Base-by-base conservation (phyloP, 2,888 invertebrate species). In the Phymatocera aterrima region DNA sequence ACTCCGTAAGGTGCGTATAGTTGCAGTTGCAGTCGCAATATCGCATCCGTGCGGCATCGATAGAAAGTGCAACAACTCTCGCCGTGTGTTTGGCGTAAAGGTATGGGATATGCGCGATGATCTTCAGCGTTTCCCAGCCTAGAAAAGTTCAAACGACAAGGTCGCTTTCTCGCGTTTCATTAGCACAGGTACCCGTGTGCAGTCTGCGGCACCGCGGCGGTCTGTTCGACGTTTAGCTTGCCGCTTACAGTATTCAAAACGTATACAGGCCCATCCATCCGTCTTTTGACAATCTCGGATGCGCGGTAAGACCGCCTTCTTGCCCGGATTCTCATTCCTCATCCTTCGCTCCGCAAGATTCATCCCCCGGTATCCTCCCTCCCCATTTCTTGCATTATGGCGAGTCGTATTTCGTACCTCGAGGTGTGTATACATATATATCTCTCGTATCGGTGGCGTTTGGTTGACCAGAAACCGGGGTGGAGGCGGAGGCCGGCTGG, bases 111-210 rank as follows among this genome's bases (percentile, higher is more conserved):
- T n/a, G 15, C 1, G 6, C 54, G 6, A 40, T 40, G 8, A 8
- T 3, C 4, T 40, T 8, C 4, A 40, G 21, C 61, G 61, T 61
- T 31, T 40, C 6, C 18, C 6, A 34, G 34, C 43, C 34, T 78
- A 79, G 87, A 89, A n/a, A n/a, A 89, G 89, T 89, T 89, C 89
- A 89, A 87, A 84, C 83, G 84, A 83, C 89, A 89, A 89, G 89
- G 89, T 86, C 89, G 84, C 88, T 88, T 88, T 88, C 88, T 85
- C 87, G 81, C 77, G 81, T 78, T 40, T 68, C 28, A 6, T 43
- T 40, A 24, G 18, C 21, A 24, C 60, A n/a, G n/a, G n/a, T n/a
- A n/a, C n/a, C n/a, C n/a, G n/a, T n/a, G n/a, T n/a, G n/a, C n/a
- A n/a, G n/a, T n/a, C n/a, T n/a, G n/a, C n/a, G n/a, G n/a, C n/a